Evolutionary conservation across 2,888 invertebrate genomes (phyloP), one percentile per base, ranked within the genome.

Genomic region (Candidula unifasciata): DNA sequence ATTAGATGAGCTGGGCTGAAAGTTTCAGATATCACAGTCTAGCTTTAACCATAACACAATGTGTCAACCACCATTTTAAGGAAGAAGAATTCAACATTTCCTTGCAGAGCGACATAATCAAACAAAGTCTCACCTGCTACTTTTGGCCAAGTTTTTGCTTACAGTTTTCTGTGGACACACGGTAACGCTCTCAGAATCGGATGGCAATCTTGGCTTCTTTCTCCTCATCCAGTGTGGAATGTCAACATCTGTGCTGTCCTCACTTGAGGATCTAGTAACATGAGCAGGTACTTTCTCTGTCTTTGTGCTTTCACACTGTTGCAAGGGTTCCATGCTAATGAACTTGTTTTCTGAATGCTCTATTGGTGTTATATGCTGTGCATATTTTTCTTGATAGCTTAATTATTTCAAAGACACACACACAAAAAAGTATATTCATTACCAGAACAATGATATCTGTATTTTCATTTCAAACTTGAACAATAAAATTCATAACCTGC

Each of bases 211-310:
- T 1, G 44, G 27, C 52, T 27, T 79, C 30, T 68, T 73, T 35
- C 60, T 64, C 76, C 54, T 68, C 79, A 69, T 68, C 78, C 85
- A 68, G 30, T 60, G 27, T 71, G 76, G 44, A 73, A 77, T 81
- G 44, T 37, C 35, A 68, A 77, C 79, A 52, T 35, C 68, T 52
- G 69, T 64, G 27, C 44, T 35, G 74, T 69, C 44, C 10, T 57
- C 6, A 30, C 54, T 71, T 77, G 77, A 66, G 30, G 66, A 68
- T 10, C 35, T 64, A 21, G 66, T 24, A 37, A 16, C 35, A 44
- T 0, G 0, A 18, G 44, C 27, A 13, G 18, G 10, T 66, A 2
- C 27, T 44, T 64, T 37, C 35, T 78, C 27, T 27, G 27, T 30
- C 24, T 64, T 52, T 24, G 35, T 16, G 24, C 27, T 52, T 27